Evolutionary conservation across 2,113 vertebrate genomes (phyloP).

Genomic region (Corvus cornix): DNA sequence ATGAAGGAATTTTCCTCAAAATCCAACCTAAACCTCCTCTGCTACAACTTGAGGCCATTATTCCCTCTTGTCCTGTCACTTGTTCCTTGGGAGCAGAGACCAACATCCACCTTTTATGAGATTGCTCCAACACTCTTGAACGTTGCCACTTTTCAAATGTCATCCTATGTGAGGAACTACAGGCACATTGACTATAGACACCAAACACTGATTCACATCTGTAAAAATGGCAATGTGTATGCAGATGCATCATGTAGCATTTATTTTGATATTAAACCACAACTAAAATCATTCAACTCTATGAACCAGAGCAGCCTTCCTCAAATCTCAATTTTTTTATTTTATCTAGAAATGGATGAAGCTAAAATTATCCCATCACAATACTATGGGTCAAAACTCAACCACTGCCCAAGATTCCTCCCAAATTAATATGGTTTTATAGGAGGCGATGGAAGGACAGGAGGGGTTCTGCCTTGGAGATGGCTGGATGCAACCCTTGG

Average conservation of each 20-base stretch:
- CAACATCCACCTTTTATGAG: not conserved
- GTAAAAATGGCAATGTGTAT: not conserved
- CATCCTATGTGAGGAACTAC: not conserved
- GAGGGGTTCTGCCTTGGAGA: not conserved
- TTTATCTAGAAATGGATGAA: not conserved
- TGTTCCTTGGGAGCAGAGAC: not conserved
- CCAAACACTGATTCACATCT: not conserved
- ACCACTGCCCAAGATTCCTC: not conserved
- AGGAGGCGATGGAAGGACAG: not conserved
- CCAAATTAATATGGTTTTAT: accelerated
- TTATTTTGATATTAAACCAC: not conserved
- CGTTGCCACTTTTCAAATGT: not conserved
- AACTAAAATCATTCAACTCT: not conserved
- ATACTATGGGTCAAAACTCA: not conserved
- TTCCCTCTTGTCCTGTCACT: not conserved
- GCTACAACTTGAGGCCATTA: not conserved
- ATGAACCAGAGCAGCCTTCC: not conserved
- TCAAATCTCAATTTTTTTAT: not conserved
- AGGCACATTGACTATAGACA: not conserved
- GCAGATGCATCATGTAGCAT: not conserved
- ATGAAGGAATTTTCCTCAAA: not conserved
- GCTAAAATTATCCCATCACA: not conserved
- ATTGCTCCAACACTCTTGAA: not conserved
- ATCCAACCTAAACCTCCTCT: not conserved
- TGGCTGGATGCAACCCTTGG: not conserved